These are phyloP conservation scores for Ceratina australensis DNA, from an alignment of 1,140 invertebrate genomes.

Conservation along the genomic window DNA sequence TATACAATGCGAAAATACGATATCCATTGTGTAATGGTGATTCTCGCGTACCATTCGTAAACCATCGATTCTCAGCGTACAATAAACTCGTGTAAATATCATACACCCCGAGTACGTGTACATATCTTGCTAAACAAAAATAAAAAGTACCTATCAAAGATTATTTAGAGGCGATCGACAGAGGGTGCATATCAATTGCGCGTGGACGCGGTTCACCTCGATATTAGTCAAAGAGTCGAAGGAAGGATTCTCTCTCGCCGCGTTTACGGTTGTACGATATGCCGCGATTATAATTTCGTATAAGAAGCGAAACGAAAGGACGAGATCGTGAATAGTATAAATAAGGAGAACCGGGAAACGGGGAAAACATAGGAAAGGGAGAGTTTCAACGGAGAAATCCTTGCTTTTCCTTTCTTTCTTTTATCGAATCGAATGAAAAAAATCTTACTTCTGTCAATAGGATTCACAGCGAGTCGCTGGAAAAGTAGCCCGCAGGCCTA, in stretches of 20 bases:
- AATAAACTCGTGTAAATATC: constrained; percentile 38
- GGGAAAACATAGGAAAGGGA: constrained; percentile 8
- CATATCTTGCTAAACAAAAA: constrained; percentile 1
- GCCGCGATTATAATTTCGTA: neutral
- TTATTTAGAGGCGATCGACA: neutral
- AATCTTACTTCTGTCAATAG: constrained; percentile 61
- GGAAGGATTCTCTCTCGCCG: constrained; percentile 1
- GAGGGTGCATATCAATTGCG: neutral
- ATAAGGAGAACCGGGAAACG: neutral
- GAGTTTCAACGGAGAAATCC: constrained; percentile 16
- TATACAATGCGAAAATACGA: neutral
- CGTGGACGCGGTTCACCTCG: neutral
- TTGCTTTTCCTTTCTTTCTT: constrained; percentile 26
- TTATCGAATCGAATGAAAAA: constrained; percentile 8
- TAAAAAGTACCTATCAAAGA: neutral
- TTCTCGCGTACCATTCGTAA: constrained; percentile 12
- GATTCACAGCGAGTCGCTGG: constrained; percentile 67
- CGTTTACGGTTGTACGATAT: neutral
- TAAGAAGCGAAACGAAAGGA: neutral
- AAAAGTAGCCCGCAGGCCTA: constrained; percentile 77
- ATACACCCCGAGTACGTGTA: constrained; percentile 27
- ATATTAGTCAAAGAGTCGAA: neutral
- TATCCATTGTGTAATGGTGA: neutral
- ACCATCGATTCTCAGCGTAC: neutral
- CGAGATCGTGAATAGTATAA: no score